phyloP scores from a whole-genome alignment of 2,888 invertebrate genomes.

The Neuroscelio doddi region DNA sequence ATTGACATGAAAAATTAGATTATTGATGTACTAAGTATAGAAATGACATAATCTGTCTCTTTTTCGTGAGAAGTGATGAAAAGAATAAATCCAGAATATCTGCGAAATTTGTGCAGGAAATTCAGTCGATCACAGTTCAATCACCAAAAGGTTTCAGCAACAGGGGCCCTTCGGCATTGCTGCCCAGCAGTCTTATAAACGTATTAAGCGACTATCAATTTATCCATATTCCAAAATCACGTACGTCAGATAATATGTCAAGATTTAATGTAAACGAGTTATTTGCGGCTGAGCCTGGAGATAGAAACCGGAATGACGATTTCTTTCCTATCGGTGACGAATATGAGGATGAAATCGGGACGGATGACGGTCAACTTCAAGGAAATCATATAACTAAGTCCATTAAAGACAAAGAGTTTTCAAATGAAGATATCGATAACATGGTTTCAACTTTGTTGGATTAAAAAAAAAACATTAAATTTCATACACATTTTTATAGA shows the following conservation, averaged over 20 bases:
- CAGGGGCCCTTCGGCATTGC: constrained; percentile 16
- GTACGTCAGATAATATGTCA: constrained; percentile 1
- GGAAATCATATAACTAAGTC: constrained; percentile 2
- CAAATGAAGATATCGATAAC: constrained; percentile 1
- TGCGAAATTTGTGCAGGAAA: constrained; percentile 39
- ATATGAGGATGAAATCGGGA: constrained; percentile 59
- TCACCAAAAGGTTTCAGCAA: constrained; percentile 11
- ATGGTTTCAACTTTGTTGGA: too few relatives aligned
- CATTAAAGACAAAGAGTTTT: constrained; percentile 16
- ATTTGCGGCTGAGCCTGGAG: constrained; percentile 7
- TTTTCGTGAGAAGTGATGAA: background rate
- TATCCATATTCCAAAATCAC: constrained; percentile 12
- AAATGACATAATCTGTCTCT: background rate
- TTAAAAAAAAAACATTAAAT: too few relatives aligned
- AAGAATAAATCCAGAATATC: constrained; percentile 18
- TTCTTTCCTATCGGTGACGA: constrained; percentile 64
- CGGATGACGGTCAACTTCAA: constrained; percentile 40
- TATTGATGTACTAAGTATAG: background rate
- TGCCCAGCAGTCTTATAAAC: constrained; percentile 4
- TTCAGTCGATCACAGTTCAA: background rate
- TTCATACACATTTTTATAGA: too few relatives aligned
- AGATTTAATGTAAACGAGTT: background rate
- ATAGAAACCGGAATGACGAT: constrained; percentile 57
- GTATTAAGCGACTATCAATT: constrained; percentile 1
- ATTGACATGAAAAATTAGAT: background rate